Evolutionary conservation across 2,888 invertebrate genomes (phyloP).

Genomic region (Cheilosia urbana): DNA sequence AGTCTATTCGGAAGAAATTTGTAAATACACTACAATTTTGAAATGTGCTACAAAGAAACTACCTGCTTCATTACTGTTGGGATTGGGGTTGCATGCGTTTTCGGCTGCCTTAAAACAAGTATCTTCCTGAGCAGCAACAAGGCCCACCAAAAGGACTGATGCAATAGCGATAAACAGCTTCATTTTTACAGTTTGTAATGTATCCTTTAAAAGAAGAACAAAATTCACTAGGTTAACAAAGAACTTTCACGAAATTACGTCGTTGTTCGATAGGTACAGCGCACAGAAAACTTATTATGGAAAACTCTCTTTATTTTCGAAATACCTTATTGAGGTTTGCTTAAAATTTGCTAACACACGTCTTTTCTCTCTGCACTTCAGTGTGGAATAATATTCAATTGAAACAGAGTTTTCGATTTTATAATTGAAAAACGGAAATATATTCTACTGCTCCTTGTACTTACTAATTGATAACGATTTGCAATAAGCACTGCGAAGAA

Average conservation of each 20-base stretch:
- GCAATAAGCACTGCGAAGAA: constrained; percentile 17
- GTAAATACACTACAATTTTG: background rate
- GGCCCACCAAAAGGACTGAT: constrained; percentile 36
- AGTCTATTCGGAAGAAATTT: background rate
- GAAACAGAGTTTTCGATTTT: constrained; percentile 1
- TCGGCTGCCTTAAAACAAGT: background rate
- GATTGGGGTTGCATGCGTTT: background rate
- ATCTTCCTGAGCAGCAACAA: constrained; percentile 17
- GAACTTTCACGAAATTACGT: constrained; percentile 22
- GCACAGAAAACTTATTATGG: background rate
- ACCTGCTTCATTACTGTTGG: background rate
- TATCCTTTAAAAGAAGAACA: constrained; percentile 39
- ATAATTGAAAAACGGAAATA: constrained; percentile 10
- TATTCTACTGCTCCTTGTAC: constrained; percentile 15
- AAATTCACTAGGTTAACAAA: constrained; percentile 11
- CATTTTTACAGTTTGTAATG: constrained; percentile 33
- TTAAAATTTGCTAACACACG: background rate
- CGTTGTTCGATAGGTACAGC: constrained; percentile 2
- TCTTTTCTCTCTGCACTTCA: constrained; percentile 46
- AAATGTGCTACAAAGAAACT: background rate
- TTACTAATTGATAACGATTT: constrained; percentile 60
- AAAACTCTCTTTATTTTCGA: constrained; percentile 32
- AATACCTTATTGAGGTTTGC: background rate
- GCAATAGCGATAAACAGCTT: constrained; percentile 44
- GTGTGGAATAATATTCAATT: constrained; percentile 14